Evolutionary conservation across 2,888 invertebrate species (phyloP), one percentile per base, ranked within the genome.

Genomic region (Laothoe populi): DNA sequence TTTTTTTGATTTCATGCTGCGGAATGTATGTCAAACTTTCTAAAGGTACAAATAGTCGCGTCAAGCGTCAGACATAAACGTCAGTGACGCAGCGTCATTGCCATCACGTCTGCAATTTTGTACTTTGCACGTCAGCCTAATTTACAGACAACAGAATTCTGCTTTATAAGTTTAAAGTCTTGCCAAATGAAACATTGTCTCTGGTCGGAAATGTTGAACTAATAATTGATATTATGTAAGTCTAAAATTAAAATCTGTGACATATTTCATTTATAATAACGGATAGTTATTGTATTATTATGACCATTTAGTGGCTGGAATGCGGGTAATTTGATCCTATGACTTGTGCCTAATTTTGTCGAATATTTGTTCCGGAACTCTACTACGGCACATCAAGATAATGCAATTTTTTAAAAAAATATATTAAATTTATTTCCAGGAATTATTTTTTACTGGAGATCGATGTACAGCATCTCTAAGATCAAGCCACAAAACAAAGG

Each of bases 341-440:
- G 71, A 81, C 74, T 79, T 70, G 89, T 90, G 88, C 87, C 88
- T 88, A 72, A 71, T 85, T 82, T 80, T 78, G 73, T 82, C 73
- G 68, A 73, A 66, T 63, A 64, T 65, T 68, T 67, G 74, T 76
- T 70, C 63, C 71, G 70, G 62, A 71, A 70, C 67, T 63, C 70
- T 72, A 8, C 68, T 61, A 59, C 49, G 59, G 24, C 26, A 60
- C 53, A 42, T 60, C 10, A 4, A 38, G 4, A 38, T n/a, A n/a
- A n/a, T n/a, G n/a, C n/a, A n/a, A n/a, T n/a, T n/a, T n/a, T n/a
- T n/a, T n/a, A n/a, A n/a, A n/a, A n/a, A n/a, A n/a, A n/a, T n/a
- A n/a, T n/a, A n/a, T n/a, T n/a, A n/a, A n/a, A n/a, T n/a, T n/a
- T n/a, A n/a, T n/a, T n/a, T n/a, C n/a, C n/a, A n/a, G n/a, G n/a